These are phyloP conservation scores for Albula glossodonta DNA, from an alignment of 2,113 vertebrate species.

Conservation along the genomic window DNA sequence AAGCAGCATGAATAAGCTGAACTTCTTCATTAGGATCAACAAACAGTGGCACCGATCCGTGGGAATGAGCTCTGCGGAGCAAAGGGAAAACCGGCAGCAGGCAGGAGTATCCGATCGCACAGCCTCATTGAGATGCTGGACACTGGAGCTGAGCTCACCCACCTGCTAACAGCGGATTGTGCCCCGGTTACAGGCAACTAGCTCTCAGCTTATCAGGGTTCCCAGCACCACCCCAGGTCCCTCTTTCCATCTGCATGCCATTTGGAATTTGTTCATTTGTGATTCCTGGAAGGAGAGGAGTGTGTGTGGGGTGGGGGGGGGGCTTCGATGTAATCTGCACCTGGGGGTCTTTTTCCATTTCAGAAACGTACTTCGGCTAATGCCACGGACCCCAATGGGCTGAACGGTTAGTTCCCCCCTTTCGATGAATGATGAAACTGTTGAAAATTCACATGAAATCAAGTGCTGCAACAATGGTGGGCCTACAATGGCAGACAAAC, in stretches of 20 bases:
- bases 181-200: slow-evolving; percentile 25
- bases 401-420: neutral
- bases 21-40: neutral
- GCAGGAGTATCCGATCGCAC: neutral
- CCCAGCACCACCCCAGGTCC: slow-evolving; percentile 30
- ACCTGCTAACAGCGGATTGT: slow-evolving; percentile 19
- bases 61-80: neutral
- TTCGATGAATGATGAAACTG: slow-evolving; percentile 22
- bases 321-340: slow-evolving; percentile 54
- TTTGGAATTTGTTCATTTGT: slow-evolving; percentile 52
- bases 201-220: slow-evolving; percentile 40
- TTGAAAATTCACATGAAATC: slow-evolving; percentile 22
- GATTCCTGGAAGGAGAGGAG: slow-evolving; percentile 38
- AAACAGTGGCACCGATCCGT: neutral
- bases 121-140: slow-evolving; percentile 25
- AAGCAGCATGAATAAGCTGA: neutral
- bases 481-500: neutral
- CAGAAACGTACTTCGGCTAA: neutral
- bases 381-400: neutral
- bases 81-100: neutral
- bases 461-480: neutral
- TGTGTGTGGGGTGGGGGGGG: slow-evolving; percentile 21
- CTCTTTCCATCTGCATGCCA: slow-evolving; percentile 36
- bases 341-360: slow-evolving; percentile 38
- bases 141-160: slow-evolving; percentile 2